Evolutionary conservation across 2,113 vertebrate genomes (phyloP), one percentile per base, ranked within the genome.

Genomic region (Xiphophorus hellerii): DNA sequence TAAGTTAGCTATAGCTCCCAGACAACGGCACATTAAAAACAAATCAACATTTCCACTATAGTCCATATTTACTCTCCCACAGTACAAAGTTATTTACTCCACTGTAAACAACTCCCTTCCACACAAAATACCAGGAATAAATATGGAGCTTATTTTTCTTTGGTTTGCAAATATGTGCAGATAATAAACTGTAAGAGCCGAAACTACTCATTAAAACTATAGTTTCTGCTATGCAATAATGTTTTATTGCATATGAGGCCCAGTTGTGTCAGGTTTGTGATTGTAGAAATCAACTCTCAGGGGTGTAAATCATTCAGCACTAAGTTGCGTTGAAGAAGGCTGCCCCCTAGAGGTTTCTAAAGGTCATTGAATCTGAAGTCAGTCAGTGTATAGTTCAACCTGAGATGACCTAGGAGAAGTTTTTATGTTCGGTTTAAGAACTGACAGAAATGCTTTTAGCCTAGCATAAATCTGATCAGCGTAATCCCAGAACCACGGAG

Each of bases 381-480:
- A 6, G 20, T 31, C 62, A 74, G 69, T 29, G 13, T 44, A 2
- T 44, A 44, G 5, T 58, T n/a, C 51, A 58, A 58, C 51, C 51
- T 58, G 8, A 58, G 3, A 58, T 25, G 20, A 54, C 2, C 22
- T 5, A 10, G 51, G 22, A 58, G 22, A 58, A n/a, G 22, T n/a
- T 58, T 58, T 58, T 58, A 25, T 7, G 48, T 51, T 51, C 7
- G 51, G 51, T 54, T 54, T 54, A 7, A 54, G 7, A 25, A 3
- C 22, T 20, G 35, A 11, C 35, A 37, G 35, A 37, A 11, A 37
- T 37, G 35, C 48, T 31, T 64, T 20, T n/a, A 64, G 65, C 68
- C 68, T 64, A 62, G 62, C 44, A 76, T 65, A 67, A 82, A 84
- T 68, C 54, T 75, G 78, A 88, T 80, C 60, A 72, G 73, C 71